phyloP scores from a whole-genome alignment of 2,888 invertebrate species.

The Caenorhabditis drosophilae region DNA sequence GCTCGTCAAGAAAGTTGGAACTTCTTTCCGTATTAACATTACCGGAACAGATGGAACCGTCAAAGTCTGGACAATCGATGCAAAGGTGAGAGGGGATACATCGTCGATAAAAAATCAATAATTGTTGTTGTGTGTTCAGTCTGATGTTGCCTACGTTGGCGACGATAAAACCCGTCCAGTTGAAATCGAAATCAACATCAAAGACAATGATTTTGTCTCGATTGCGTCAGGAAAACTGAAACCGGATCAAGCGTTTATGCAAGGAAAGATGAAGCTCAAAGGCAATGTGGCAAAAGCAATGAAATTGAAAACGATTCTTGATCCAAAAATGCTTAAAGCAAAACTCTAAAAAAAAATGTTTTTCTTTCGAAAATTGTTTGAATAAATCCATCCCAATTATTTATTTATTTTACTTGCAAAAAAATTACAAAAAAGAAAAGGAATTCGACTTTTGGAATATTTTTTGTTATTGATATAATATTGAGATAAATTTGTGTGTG shows the following conservation, averaged over 20 bases:
- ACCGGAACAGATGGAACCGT: slow-evolving; percentile 77
- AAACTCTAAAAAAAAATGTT: slow-evolving; percentile 65
- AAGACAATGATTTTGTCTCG: slow-evolving; percentile 85
- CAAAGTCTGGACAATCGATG: slow-evolving; percentile 84
- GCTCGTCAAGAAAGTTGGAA: slow-evolving; percentile 81
- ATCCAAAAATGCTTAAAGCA: slow-evolving; percentile 68
- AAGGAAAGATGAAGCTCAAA: slow-evolving; percentile 90
- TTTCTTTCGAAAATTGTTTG: too few relatives aligned
- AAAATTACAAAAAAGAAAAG: too few relatives aligned
- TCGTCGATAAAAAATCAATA: not conserved
- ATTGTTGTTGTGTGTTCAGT: slow-evolving; percentile 6
- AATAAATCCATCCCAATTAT: too few relatives aligned
- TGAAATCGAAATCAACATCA: slow-evolving; percentile 77
- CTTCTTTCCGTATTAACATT: slow-evolving; percentile 88
- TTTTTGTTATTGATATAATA: too few relatives aligned
- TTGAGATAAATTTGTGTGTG: too few relatives aligned
- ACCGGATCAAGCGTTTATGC: slow-evolving; percentile 79
- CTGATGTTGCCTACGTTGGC: slow-evolving; percentile 44
- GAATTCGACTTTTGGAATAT: too few relatives aligned
- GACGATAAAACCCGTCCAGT: slow-evolving; percentile 45
- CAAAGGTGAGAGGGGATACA: slow-evolving; percentile 71
- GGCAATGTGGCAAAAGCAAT: slow-evolving; percentile 96
- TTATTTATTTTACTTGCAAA: too few relatives aligned
- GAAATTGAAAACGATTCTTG: slow-evolving; percentile 82
- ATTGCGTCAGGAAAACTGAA: slow-evolving; percentile 88